phyloP scores from a whole-genome alignment of 2,888 invertebrate species.

The Apocheima hispidaria region DNA sequence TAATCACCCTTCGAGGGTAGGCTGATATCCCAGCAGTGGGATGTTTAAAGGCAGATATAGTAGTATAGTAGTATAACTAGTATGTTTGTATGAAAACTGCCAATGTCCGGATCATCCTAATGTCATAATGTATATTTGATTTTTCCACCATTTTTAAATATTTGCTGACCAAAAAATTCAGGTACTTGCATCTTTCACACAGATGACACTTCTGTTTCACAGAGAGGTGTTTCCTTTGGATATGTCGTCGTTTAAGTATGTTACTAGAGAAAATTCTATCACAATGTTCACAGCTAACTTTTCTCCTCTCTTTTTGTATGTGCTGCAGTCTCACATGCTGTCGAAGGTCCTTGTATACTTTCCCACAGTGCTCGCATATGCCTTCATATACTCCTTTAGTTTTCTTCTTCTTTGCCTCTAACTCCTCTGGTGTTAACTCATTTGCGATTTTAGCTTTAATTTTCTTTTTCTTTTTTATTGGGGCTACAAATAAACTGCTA shows the following conservation, averaged over 20 bases:
- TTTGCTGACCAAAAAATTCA: background rate
- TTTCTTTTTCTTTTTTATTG: conserved; percentile 42
- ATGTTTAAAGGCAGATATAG: no score
- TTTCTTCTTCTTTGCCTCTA: conserved; percentile 34
- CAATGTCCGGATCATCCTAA: no score
- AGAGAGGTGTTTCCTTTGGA: conserved; percentile 69
- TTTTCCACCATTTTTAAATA: background rate
- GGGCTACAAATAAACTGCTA: conserved; percentile 42
- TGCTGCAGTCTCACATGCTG: conserved; percentile 59
- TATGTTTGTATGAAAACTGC: no score
- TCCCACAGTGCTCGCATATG: conserved; percentile 75
- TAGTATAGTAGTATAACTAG: no score
- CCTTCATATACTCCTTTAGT: conserved; percentile 29
- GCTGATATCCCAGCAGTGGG: no score
- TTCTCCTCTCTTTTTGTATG: conserved; percentile 52
- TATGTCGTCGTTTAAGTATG: conserved; percentile 63
- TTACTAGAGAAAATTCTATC: conserved; percentile 62
- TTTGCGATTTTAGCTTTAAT: conserved; percentile 43
- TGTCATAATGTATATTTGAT: no score
- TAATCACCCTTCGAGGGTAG: no score
- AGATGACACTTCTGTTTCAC: conserved; percentile 67
- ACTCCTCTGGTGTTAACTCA: conserved; percentile 14
- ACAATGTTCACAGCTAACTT: conserved; percentile 63
- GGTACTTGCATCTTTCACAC: conserved; percentile 72
- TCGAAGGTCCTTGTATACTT: conserved; percentile 64